Evolutionary conservation across 2,888 invertebrate genomes (phyloP).

Genomic region (Tachystola acroxantha): DNA sequence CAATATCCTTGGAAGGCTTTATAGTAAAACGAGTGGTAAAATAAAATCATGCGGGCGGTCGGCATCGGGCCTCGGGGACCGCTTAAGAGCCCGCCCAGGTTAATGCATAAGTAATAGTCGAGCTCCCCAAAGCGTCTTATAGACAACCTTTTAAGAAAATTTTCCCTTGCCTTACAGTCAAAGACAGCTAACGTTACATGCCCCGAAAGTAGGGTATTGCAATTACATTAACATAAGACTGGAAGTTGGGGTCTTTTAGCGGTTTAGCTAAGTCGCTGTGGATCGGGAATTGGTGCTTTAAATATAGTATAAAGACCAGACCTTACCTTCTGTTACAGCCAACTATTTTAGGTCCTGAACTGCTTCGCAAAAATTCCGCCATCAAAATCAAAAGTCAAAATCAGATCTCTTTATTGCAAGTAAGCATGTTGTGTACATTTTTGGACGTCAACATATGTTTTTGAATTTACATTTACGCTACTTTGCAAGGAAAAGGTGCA

Average conservation of each 20-base stretch:
- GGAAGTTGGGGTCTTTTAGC: background rate
- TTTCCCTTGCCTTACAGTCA: slow-evolving; percentile 26
- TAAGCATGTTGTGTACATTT: too few relatives aligned
- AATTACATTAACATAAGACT: slow-evolving; percentile 17
- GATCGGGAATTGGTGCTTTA: background rate
- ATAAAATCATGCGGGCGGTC: slow-evolving; percentile 27
- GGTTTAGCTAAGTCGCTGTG: background rate
- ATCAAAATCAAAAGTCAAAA: too few relatives aligned
- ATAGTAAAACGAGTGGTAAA: slow-evolving; percentile 14
- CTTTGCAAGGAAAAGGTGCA: too few relatives aligned
- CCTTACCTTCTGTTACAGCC: too few relatives aligned
- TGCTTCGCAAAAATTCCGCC: too few relatives aligned
- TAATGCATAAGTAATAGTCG: slow-evolving; percentile 79
- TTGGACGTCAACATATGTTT: too few relatives aligned
- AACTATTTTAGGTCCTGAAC: too few relatives aligned
- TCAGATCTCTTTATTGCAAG: too few relatives aligned
- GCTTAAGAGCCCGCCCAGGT: slow-evolving; percentile 57
- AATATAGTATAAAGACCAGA: too few relatives aligned
- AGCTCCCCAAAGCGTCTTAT: slow-evolving; percentile 31
- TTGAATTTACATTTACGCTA: too few relatives aligned
- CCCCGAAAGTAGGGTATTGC: slow-evolving; percentile 9
- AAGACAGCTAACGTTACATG: slow-evolving; percentile 10
- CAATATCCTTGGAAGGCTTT: background rate
- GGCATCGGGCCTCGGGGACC: slow-evolving; percentile 54
- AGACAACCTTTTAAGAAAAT: slow-evolving; percentile 53